A percentile compares a stretch with the other conserved stretches of the same genome.
Conservation (phyloP, 2,113 vertebrate genomes). For the Sialia sialis region DNA sequence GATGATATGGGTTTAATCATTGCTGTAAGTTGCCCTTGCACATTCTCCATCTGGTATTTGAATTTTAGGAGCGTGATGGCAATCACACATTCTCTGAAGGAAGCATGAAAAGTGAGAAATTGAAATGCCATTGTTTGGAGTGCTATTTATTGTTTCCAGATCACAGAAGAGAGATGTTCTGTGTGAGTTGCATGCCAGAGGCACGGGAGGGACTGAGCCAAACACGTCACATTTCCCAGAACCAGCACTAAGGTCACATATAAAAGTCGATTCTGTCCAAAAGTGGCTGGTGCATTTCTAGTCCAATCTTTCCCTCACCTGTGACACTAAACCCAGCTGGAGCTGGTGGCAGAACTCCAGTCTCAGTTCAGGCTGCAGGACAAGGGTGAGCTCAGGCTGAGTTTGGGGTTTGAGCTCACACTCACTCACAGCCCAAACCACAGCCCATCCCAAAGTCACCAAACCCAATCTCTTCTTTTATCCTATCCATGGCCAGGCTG, state of each 20-base stretch:
- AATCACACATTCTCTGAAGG: not conserved
- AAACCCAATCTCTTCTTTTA: not conserved
- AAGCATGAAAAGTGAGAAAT: not conserved
- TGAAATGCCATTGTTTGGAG: not conserved
- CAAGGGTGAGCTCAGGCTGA: not conserved
- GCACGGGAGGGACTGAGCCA: not conserved
- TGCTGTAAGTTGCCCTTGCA: not conserved
- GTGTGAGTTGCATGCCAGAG: not conserved
- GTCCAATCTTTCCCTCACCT: not conserved
- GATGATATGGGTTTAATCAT: not conserved
- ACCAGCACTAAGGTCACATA: not conserved
- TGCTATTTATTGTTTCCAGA: conserved; percentile 19
- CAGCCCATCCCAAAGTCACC: not conserved
- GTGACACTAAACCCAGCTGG: not conserved
- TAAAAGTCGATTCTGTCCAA: not conserved
- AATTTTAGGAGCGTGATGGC: not conserved
- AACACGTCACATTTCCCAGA: not conserved
- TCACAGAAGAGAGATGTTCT: not conserved
- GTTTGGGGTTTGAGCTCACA: not conserved
- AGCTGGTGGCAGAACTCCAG: not conserved
- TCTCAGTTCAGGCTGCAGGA: not conserved
- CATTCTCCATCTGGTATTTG: not conserved
- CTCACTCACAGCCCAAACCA: not conserved
- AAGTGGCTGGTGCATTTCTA: not conserved
- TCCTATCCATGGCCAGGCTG: not conserved